phyloP scores from a whole-genome alignment of 1,140 invertebrate genomes.

The Meteorus sp. region DNA sequence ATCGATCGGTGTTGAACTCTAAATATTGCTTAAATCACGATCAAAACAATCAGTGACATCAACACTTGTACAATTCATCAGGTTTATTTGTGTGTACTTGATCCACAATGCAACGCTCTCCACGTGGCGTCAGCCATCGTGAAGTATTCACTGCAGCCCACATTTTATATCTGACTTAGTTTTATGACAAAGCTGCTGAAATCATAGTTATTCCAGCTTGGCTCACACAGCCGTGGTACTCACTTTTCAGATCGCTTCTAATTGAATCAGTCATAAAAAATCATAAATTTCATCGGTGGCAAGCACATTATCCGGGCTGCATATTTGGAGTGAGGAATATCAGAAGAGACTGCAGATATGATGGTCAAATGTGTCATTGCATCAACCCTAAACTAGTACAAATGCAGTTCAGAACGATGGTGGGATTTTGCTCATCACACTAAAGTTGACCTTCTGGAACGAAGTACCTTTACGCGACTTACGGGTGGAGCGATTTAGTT shows the following conservation, averaged over 20 bases:
- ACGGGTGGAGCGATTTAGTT: too few relatives aligned
- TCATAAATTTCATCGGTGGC: slow-evolving; percentile 2
- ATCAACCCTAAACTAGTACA: slow-evolving; percentile 21
- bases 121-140: slow-evolving; percentile 22
- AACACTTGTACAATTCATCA: too few relatives aligned
- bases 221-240: slow-evolving; percentile 30
- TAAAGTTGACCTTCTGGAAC: neutral
- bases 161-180: too few relatives aligned
- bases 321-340: slow-evolving; percentile 12
- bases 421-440: slow-evolving; percentile 30
- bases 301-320: slow-evolving; percentile 6
- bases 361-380: slow-evolving; percentile 16
- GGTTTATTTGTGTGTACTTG: too few relatives aligned
- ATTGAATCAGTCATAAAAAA: slow-evolving; percentile 19
- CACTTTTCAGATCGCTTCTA: slow-evolving; percentile 18
- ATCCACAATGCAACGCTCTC: slow-evolving; percentile 3
- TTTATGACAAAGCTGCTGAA: slow-evolving; percentile 23
- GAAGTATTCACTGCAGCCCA: slow-evolving; percentile 24
- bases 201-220: slow-evolving; percentile 35
- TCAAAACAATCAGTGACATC: too few relatives aligned
- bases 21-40: too few relatives aligned
- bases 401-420: slow-evolving; percentile 18
- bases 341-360: slow-evolving; percentile 16
- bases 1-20: too few relatives aligned
- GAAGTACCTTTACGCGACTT: too few relatives aligned